Evolutionary conservation across 2,113 vertebrate genomes (phyloP), one percentile per base, ranked within the genome.

Genomic region (Helogale parvula): DNA sequence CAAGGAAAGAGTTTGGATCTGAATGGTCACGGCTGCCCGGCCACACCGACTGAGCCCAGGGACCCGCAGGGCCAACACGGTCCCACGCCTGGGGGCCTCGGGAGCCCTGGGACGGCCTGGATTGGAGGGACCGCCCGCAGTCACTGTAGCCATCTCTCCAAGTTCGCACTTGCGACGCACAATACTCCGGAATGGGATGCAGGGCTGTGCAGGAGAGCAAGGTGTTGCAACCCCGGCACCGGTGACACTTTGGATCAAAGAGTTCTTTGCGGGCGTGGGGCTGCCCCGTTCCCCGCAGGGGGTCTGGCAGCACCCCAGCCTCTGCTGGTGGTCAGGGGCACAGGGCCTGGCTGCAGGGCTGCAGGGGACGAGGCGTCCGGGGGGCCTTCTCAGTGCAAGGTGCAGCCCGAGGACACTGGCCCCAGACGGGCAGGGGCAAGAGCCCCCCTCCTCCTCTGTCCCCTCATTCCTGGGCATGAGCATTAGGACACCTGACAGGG

Each of bases 201-300:
- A n/a, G n/a, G 29, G 14, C 35, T 0, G 19, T 3, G 33, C 16
- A 14, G 4, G 31, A 15, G 25, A 23, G 31, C 2, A 7, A 17
- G 71, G 4, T 0, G 8, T 17, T 50, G 54, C 23, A 1, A 0
- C 65, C 65, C 7, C 0, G 0, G 50, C 5, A 2, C 79, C 1
- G 17, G 33, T 2, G 35, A 9, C 16, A 2, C 15, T 14, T 38
- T 17, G 66, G 38, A 21, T 41, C 66, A 10, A 1, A 11, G 1
- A 3, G 9, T n/a, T 19, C 17, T 63, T 38, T 23, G 0, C 33
- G 0, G 5, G 45, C 25, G 9, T 16, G 33, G 16, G 60, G 45
- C 6, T 15, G 35, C 47, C 63, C n/a, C 0, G 27, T 13, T 23
- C 14, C 0, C 23, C 12, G 9, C 15, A 1, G 25, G 33, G 0